Evolutionary conservation across 1,140 invertebrate species (phyloP), one percentile per base, ranked within the genome.

Genomic region (Sminthurides bifidus): DNA sequence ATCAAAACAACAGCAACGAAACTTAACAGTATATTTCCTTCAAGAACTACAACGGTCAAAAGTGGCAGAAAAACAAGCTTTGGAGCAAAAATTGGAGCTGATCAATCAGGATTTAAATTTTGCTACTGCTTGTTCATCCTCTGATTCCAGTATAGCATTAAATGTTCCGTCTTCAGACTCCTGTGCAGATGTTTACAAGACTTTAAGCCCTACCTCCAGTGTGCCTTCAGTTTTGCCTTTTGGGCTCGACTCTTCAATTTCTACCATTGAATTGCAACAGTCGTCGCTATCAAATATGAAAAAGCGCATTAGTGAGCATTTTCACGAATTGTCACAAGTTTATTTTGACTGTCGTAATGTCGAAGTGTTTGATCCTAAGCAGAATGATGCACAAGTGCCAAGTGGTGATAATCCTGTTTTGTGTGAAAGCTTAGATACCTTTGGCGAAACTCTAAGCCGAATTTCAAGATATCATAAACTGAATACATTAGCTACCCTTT

Each of bases 251-350:
- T 41, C 60, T n/a, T n/a, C 37, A n/a, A 49, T 40, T 10, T 19
- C 3, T 1, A 29, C 26, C 15, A 38, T 41, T 67, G 54, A 59
- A 21, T 57, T 64, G 44, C 48, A 64, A 23, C 40, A 61, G 15
- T 60, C 76, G 1, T 74, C 79, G 1, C 68, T 86, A 19, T 77
- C 83, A 2, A 72, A 79, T 12, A 73, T 86, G 31, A 77, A 84
- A 64, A 79, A 83, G 57, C 74, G 86, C 54, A 82, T 93, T 74
- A 79, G 86, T 61, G 79, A 82, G 10, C 88, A 94, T 73, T 92
- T 92, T 72, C 84, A 91, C 57, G 89, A 93, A 69, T 84, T 94
- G 67, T 84, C 87, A 38, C 79, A 87, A 66, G 87, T 85, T 66
- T 95, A 93, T 70, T 86, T 92, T 66, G 77, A 79, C 17, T 78